Percentiles rank a stretch among this genome's conserved stretches.
These are phyloP conservation scores for Pontoporia blainvillei DNA, from an alignment of 2,113 vertebrate species.

Conservation along the genomic window DNA sequence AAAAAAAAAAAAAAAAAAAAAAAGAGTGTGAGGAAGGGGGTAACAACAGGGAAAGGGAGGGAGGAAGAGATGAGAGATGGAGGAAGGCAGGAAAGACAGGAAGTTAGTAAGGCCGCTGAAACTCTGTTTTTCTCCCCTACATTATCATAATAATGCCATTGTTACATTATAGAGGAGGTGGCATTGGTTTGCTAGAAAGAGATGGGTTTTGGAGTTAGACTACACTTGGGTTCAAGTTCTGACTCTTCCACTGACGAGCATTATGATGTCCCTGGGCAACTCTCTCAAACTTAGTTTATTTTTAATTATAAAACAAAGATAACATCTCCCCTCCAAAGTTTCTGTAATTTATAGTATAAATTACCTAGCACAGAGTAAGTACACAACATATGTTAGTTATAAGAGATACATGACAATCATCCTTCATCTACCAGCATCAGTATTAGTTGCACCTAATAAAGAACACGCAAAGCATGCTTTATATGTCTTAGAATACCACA, in stretches of 20 bases:
- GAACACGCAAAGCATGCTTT: background rate
- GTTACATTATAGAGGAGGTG: background rate
- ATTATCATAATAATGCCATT: background rate
- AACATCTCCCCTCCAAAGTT: background rate
- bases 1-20: background rate
- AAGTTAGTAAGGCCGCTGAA: background rate
- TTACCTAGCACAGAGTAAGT: background rate
- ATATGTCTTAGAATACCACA: background rate
- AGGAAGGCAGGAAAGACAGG: background rate
- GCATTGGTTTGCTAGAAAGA: background rate
- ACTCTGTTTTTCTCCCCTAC: background rate
- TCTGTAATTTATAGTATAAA: background rate
- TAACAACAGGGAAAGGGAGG: background rate
- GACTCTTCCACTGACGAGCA: background rate
- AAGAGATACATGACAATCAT: background rate
- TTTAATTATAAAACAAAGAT: background rate
- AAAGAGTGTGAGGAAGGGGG: background rate
- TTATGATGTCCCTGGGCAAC: background rate
- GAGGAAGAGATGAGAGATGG: background rate
- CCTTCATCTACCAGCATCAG: background rate
- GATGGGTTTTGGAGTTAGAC: background rate
- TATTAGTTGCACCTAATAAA: background rate
- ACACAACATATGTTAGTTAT: background rate
- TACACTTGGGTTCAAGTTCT: background rate
- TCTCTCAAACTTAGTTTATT: background rate